A percentile compares a stretch with the other conserved stretches of the same genome.
These are phyloP conservation scores for Sitta carolinensis DNA, from an alignment of 2,797 vertebrate species.

Conservation along the genomic window DNA sequence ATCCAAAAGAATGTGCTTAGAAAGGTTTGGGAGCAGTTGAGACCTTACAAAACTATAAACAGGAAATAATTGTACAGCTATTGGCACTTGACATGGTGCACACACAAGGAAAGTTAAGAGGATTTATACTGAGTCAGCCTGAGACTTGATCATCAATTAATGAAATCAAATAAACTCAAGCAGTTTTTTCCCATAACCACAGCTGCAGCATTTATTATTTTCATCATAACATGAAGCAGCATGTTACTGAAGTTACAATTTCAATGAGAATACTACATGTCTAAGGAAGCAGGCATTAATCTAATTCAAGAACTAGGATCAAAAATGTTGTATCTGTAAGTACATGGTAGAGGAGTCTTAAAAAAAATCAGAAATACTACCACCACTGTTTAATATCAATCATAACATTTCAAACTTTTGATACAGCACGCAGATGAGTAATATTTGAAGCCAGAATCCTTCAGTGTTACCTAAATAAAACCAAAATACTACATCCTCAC, in stretches of 20 bases:
- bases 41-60: background rate
- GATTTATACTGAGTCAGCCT: background rate
- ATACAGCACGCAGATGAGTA: background rate
- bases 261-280: background rate
- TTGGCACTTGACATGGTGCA: background rate
- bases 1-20: background rate
- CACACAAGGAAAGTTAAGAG: background rate
- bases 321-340: background rate
- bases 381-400: background rate
- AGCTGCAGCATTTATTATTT: background rate
- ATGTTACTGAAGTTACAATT: background rate
- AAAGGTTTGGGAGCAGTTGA: background rate
- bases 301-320: background rate
- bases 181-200: background rate
- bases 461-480: background rate
- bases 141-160: background rate
- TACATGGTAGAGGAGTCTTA: background rate
- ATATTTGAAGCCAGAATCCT: background rate
- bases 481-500: constrained; percentile 50
- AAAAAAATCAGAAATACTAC: background rate
- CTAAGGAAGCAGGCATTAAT: background rate
- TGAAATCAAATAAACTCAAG: background rate
- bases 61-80: background rate
- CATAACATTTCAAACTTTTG: background rate
- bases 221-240: background rate